Evolutionary conservation across 2,888 invertebrate genomes (phyloP), one percentile per base, ranked within the genome.

Genomic region (Bursaphelenchus okinawaensis): DNA sequence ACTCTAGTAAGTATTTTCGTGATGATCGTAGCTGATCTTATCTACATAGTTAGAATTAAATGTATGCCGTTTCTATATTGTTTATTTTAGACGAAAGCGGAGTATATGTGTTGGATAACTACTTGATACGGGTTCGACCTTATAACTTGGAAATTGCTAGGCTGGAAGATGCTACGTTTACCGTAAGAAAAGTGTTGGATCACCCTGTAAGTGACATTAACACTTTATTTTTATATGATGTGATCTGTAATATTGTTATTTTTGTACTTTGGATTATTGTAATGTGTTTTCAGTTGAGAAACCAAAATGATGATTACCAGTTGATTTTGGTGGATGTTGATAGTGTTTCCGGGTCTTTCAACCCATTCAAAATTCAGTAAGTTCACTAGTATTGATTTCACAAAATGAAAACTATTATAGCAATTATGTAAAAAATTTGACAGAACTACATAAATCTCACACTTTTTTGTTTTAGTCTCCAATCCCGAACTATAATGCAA

Each of bases 281-380:
- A n/a, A n/a, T n/a, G n/a, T n/a, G n/a, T n/a, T 19, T 59, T 59
- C 52, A 59, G 60, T 29, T 59, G 52, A 54, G 60, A 31, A 16
- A 50, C 20, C 60, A 59, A 26, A 59, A 59, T 24, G 24, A 59
- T 31, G 60, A 59, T 50, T 23, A 23, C 4, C 60, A 59, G 40
- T 52, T 59, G 4, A 27, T 59, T 50, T 22, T 59, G 52, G 28
- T 59, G 2, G 50, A 27, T 23, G 60, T 59, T 2, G 60, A 59
- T 4, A 59, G 60, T 52, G 9, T 27, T 4, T 19, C 60, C 3
- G 16, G 16, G 16, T 59, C 60, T 4, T 59, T 59, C 51, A 22
- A 23, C 16, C 23, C 60, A 9, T 59, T 59, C 23, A 40, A 40
- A 12, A 40, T 40, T n/a, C 40, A 40, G 40, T 40, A 40, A 16